Base-by-base conservation (phyloP, 2,888 invertebrate species). In the Willowsia nigromaculata region DNA sequence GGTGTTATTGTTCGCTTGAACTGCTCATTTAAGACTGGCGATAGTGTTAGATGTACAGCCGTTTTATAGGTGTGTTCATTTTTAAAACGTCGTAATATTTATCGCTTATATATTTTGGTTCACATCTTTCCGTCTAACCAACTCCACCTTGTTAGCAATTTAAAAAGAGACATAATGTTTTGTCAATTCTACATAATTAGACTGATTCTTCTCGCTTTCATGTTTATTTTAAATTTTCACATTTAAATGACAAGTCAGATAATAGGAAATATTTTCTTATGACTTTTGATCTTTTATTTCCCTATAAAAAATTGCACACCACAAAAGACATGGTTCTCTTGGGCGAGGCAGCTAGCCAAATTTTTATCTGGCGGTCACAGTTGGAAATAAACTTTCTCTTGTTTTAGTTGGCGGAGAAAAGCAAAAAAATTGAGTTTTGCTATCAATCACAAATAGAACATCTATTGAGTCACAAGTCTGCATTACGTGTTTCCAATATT, bases 361-460 rank as follows among this genome's bases (percentile, higher is more conserved):
- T 37, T 47, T 33, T 47, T 27, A 43, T 50, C 11, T 76, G 53
- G 76, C 22, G 30, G 30, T 76, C 53, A 18, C 30, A 76, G 76
- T 76, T 37, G 76, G 76, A 76, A 59, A 50, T 80, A 33, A 68
- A 86, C 80, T 80, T 86, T 80, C 71, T 86, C 59, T 80, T 80
- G 78, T 86, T 86, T 86, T 80, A 68, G 65, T 86, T 86, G 86
- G 86, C 86, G 62, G n/a, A 80, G 53, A 80, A 86, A 86, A 85
- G 43, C 53, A 40, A 62, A 40, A 81, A 56, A 65, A 30, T 82
- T 65, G 65, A 47, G 82, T 65, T 81, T 33, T 40, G 40, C 59
- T 56, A 81, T 76, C 76, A 76, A 56, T 81, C 81, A 81, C 59
- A 40, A 43, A 71, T 22, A 71, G 25, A 33, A 56, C 37, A 76